Conservation (phyloP, 2,797 vertebrate species). For the Dromococcyx pavoninus region DNA sequence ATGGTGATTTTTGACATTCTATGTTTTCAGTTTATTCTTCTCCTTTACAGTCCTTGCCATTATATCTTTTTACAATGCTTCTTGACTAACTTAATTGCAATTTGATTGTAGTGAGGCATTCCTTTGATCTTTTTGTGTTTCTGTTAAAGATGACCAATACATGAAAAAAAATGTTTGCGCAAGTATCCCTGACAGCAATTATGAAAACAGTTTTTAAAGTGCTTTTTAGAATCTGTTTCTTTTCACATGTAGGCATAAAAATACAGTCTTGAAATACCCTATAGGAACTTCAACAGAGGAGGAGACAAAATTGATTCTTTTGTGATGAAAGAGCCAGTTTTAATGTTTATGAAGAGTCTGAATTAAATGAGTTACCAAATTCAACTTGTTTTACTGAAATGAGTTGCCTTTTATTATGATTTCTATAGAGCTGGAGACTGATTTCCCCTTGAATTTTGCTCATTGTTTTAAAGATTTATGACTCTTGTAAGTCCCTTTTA, state of each 20-base stretch:
- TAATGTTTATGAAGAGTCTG: conserved; percentile 1
- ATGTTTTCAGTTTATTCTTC: conserved; percentile 58
- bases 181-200: not conserved
- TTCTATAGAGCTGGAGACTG: not conserved
- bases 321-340: not conserved
- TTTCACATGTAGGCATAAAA: not conserved
- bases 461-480: not conserved
- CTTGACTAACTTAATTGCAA: conserved; percentile 7
- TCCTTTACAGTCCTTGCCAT: conserved; percentile 44
- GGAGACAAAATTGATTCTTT: not conserved
- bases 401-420: not conserved
- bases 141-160: not conserved
- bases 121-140: not conserved
- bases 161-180: not conserved
- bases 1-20: conserved; percentile 67
- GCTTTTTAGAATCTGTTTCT: not conserved
- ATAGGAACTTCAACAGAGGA: not conserved
- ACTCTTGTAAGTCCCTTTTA: not conserved
- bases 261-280: not conserved
- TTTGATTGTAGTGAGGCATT: not conserved
- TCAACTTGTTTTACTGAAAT: not conserved
- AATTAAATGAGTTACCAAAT: not conserved
- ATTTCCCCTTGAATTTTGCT: not conserved
- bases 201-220: not conserved
- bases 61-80: conserved; percentile 41